These are phyloP conservation scores for Rutilus rutilus DNA, from an alignment of 2,113 vertebrate species.

Conservation along the genomic window DNA sequence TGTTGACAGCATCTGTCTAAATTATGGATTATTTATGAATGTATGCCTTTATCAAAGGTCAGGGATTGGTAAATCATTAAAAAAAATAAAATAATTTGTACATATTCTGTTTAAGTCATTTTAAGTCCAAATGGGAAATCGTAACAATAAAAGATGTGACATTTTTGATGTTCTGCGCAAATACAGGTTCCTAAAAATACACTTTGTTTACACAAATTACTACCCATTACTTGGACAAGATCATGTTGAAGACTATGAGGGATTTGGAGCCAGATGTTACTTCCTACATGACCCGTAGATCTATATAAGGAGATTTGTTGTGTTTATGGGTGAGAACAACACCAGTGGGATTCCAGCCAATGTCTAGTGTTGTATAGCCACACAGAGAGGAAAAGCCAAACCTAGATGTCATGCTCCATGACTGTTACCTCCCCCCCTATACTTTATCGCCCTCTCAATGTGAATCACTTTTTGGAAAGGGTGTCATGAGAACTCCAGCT, in stretches of 20 bases:
- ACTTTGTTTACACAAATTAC: not conserved
- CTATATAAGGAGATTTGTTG: slow-evolving; percentile 76
- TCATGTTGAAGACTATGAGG: not conserved
- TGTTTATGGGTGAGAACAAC: slow-evolving; percentile 74
- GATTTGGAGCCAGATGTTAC: not conserved
- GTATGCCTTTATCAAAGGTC: not conserved
- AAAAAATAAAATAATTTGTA: not conserved
- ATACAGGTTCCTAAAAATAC: not conserved
- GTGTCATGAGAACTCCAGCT: slow-evolving; percentile 60
- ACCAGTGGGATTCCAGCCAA: slow-evolving; percentile 69
- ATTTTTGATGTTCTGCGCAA: not conserved
- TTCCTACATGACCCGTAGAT: slow-evolving; percentile 55
- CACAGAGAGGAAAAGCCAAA: slow-evolving; percentile 60
- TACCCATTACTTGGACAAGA: not conserved
- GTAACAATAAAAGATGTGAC: not conserved
- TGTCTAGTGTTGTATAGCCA: slow-evolving; percentile 57
- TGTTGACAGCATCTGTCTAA: slow-evolving; percentile 15
- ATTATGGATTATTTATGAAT: not conserved
- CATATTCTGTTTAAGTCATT: not conserved
- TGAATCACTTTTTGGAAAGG: slow-evolving; percentile 35
- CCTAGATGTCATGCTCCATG: slow-evolving; percentile 22
- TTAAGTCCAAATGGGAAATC: not conserved
- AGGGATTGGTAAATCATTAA: not conserved
- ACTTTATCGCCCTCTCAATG: not conserved
- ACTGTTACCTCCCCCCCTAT: not conserved